phyloP scores from a whole-genome alignment of 2,113 vertebrate species.

The Campylomormyrus tamandua region DNA sequence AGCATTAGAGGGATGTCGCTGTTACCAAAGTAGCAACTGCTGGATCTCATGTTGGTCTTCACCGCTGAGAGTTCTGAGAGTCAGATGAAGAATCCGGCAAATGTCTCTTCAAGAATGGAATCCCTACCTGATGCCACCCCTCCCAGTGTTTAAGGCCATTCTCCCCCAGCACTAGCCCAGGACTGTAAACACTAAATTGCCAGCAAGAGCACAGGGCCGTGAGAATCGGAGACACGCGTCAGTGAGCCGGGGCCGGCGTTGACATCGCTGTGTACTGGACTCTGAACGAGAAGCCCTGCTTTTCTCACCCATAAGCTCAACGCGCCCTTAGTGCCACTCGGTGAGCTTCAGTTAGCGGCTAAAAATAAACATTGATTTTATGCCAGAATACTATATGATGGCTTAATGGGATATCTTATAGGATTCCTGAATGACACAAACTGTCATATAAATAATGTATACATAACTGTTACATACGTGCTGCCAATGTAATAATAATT shows the following conservation, averaged over 20 bases:
- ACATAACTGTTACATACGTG: background rate
- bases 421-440: background rate
- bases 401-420: background rate
- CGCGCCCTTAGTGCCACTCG: slow-evolving; percentile 28
- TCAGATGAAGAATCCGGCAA: background rate
- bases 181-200: slow-evolving; percentile 43
- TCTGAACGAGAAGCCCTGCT: slow-evolving; percentile 41
- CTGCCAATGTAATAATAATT: background rate
- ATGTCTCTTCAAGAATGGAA: slow-evolving; percentile 16
- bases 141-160: slow-evolving; percentile 19
- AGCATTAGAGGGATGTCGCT: background rate
- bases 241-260: slow-evolving; percentile 38
- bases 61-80: too few species aligned
- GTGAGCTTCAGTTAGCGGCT: background rate
- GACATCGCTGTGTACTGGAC: slow-evolving; percentile 17
- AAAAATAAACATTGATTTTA: slow-evolving; percentile 7
- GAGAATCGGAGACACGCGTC: slow-evolving; percentile 45
- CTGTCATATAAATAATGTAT: background rate
- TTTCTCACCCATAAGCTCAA: slow-evolving; percentile 38
- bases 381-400: background rate
- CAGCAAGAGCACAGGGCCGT: slow-evolving; percentile 36
- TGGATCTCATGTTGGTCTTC: background rate
- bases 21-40: background rate
- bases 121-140: background rate
- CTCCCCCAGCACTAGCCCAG: slow-evolving; percentile 32